phyloP scores from a whole-genome alignment of 2,113 vertebrate genomes.

The Deroptyus accipitrinus region DNA sequence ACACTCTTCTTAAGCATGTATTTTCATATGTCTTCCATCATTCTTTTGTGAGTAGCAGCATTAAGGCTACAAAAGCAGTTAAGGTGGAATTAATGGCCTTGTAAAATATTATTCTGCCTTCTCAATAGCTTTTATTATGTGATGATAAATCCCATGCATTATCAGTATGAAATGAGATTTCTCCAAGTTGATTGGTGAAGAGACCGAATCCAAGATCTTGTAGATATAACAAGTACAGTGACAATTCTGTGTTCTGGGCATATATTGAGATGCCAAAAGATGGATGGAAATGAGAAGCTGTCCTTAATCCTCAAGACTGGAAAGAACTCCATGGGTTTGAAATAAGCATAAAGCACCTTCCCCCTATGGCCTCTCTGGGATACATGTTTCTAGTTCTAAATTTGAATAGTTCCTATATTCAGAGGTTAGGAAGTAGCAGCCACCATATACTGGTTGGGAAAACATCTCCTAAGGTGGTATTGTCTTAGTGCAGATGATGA shows the following conservation, averaged over 20 bases:
- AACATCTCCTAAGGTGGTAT: not conserved
- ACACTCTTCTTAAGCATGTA: not conserved
- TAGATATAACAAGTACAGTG: not conserved
- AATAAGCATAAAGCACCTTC: not conserved
- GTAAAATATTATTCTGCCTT: not conserved
- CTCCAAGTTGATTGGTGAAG: not conserved
- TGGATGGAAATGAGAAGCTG: not conserved
- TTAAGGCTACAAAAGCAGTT: not conserved
- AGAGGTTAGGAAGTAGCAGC: not conserved
- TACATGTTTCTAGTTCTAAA: not conserved
- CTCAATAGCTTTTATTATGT: not conserved
- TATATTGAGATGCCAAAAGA: not conserved
- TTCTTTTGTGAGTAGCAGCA: not conserved
- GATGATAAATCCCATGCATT: not conserved
- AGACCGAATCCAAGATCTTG: not conserved
- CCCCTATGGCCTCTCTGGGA: not conserved
- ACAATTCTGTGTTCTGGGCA: not conserved
- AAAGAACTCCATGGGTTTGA: not conserved
- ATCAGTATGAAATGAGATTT: not conserved
- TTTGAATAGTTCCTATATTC: not conserved
- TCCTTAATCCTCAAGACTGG: not conserved
- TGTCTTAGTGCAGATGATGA: not conserved
- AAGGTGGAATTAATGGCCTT: not conserved
- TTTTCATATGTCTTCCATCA: not conserved
- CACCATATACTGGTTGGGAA: not conserved